Conservation (phyloP, 1,140 invertebrate genomes). For the Anagrus nilaparvatae region DNA sequence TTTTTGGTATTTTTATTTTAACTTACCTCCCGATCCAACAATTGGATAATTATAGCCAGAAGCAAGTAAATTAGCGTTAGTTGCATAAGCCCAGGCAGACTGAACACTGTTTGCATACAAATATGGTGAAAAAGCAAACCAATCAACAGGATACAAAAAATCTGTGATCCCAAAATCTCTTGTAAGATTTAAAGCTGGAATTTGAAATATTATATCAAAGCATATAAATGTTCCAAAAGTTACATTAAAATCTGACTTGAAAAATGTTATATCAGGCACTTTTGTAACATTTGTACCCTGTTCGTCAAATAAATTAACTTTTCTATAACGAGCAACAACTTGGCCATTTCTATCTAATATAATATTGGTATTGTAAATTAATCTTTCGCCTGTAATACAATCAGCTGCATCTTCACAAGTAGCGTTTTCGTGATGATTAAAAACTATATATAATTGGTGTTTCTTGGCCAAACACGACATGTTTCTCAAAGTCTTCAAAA, state of each 20-base stretch:
- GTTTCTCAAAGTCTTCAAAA: slow-evolving; percentile 34
- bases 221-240: slow-evolving; percentile 68
- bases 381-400: slow-evolving; percentile 32
- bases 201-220: slow-evolving; percentile 62
- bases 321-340: slow-evolving; percentile 59
- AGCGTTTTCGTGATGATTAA: slow-evolving; percentile 60
- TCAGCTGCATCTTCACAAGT: slow-evolving; percentile 36
- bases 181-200: slow-evolving; percentile 49
- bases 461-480: slow-evolving; percentile 48
- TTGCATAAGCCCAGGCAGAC: slow-evolving; percentile 43
- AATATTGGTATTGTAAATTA: slow-evolving; percentile 69
- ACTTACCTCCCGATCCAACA: slow-evolving; percentile 35
- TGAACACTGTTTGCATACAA: slow-evolving; percentile 52
- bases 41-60: slow-evolving; percentile 43
- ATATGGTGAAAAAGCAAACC: slow-evolving; percentile 64
- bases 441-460: slow-evolving; percentile 51
- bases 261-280: slow-evolving; percentile 39
- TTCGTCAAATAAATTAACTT: slow-evolving; percentile 59
- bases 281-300: slow-evolving; percentile 40
- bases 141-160: slow-evolving; percentile 59
- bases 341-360: slow-evolving; percentile 58
- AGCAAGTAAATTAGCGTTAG: slow-evolving; percentile 47
- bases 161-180: slow-evolving; percentile 48
- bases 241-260: slow-evolving; percentile 72
- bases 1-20: no score